A percentile compares a stretch with the other conserved stretches of the same genome.
These are phyloP conservation scores for Pyrrhura leucotis DNA, from an alignment of 2,797 vertebrate genomes.

Conservation along the genomic window DNA sequence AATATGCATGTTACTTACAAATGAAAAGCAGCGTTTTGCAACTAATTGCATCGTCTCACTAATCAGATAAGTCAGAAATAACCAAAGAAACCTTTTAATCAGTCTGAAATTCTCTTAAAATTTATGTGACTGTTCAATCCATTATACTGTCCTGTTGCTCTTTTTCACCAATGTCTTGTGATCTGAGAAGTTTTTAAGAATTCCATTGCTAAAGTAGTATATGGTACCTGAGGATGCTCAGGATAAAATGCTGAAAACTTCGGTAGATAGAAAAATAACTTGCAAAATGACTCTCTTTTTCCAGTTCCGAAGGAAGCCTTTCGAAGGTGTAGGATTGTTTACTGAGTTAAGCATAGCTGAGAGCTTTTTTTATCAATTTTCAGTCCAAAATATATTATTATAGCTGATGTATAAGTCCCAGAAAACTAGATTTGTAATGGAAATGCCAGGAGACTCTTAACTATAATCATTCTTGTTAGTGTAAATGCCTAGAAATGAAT, in stretches of 20 bases:
- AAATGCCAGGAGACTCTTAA: not conserved
- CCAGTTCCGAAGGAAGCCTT: not conserved
- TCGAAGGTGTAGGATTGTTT: not conserved
- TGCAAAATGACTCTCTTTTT: not conserved
- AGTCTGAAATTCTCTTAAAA: not conserved
- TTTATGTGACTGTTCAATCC: not conserved
- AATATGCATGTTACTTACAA: not conserved
- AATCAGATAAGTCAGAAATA: not conserved
- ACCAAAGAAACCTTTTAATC: not conserved
- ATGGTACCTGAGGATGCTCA: not conserved
- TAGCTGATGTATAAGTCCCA: not conserved
- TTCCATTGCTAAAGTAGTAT: not conserved
- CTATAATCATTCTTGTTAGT: not conserved
- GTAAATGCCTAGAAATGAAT: constrained; percentile 35
- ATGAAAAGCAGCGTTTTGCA: not conserved
- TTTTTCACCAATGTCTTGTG: rapidly evolving
- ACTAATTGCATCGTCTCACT: not conserved
- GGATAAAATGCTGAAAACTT: not conserved
- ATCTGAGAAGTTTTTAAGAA: not conserved
- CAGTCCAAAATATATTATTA: not conserved
- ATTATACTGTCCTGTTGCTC: not conserved
- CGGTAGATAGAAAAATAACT: not conserved
- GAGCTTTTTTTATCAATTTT: not conserved
- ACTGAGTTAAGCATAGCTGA: not conserved
- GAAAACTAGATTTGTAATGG: not conserved